Conservation (phyloP, 2,797 vertebrate species). For the Cyclopterus lumpus region DNA sequence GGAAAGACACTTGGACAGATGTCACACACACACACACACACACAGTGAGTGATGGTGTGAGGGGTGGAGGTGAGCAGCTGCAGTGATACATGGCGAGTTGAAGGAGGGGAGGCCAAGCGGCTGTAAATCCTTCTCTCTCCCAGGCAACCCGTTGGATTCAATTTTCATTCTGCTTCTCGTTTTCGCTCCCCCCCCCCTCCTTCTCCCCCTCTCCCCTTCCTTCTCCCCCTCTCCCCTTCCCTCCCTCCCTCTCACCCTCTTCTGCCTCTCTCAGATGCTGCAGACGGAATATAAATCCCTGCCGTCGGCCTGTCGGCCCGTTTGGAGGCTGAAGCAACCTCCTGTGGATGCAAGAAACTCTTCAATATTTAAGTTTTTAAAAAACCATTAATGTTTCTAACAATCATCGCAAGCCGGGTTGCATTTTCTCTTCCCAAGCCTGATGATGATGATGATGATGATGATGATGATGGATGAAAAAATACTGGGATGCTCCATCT, state of each 20-base stretch:
- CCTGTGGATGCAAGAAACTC: constrained; percentile 7
- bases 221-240: constrained; percentile 12
- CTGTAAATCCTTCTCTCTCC: constrained; percentile 61
- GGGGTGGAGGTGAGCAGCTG: constrained; percentile 53
- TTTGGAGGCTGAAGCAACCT: constrained; percentile 37
- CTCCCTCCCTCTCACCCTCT: background rate
- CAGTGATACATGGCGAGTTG: constrained; percentile 51
- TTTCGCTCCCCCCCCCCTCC: constrained; percentile 10
- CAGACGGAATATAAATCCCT: constrained; percentile 39
- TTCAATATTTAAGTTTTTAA: background rate
- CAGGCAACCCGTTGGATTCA: constrained; percentile 46
- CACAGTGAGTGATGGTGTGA: constrained; percentile 38
- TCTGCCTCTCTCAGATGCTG: constrained; percentile 9
- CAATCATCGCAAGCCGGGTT: constrained; percentile 5
- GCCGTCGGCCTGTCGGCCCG: constrained; percentile 19
- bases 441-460: constrained; percentile 1
- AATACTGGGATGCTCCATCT: no score
- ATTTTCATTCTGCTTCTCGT: constrained; percentile 58
- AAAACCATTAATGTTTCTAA: no score
- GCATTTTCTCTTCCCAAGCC: background rate
- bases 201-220: constrained; percentile 10
- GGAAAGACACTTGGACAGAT: constrained; percentile 29
- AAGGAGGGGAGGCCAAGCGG: constrained; percentile 53
- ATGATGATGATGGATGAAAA: background rate
- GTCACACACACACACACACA: constrained; percentile 7